Evolutionary conservation across 1,140 invertebrate genomes (phyloP).

Genomic region (Saxidomus purpurata): DNA sequence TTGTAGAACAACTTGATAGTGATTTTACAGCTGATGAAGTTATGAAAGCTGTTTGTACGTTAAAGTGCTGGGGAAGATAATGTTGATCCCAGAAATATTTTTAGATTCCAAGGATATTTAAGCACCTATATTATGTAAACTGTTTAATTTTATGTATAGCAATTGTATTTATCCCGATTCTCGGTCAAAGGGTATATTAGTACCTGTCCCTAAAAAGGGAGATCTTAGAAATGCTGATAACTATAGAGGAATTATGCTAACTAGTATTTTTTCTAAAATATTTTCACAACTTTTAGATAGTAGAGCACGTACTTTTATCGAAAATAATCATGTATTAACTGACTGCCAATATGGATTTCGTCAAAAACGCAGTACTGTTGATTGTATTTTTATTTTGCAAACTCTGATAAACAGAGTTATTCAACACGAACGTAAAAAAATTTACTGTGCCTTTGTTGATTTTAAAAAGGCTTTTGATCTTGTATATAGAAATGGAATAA

Average conservation of each 20-base stretch:
- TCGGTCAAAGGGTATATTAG: constrained; percentile 12
- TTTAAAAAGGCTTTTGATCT: too few relatives aligned
- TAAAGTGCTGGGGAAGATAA: neutral
- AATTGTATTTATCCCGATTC: neutral
- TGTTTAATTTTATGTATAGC: constrained; percentile 35
- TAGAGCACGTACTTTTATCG: constrained; percentile 13
- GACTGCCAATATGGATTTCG: constrained; percentile 54
- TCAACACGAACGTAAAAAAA: neutral
- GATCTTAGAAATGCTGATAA: constrained; percentile 1
- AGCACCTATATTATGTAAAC: constrained; percentile 31
- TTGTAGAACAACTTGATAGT: neutral
- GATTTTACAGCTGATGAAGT: constrained; percentile 34
- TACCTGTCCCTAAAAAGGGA: constrained; percentile 26
- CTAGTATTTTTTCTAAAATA: constrained; percentile 32
- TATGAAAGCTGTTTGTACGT: constrained; percentile 1
- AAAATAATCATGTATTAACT: constrained; percentile 24
- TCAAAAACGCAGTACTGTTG: neutral
- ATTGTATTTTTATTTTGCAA: too few relatives aligned
- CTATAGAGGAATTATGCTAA: constrained; percentile 19
- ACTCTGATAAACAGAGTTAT: constrained; percentile 29
- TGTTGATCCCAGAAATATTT: constrained; percentile 23
- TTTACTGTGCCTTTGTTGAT: too few relatives aligned
- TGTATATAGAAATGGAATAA: neutral
- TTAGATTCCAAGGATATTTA: constrained; percentile 11
- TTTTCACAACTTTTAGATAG: constrained; percentile 42